phyloP scores from a whole-genome alignment of 2,888 invertebrate species.

The Bugulina stolonifera region DNA sequence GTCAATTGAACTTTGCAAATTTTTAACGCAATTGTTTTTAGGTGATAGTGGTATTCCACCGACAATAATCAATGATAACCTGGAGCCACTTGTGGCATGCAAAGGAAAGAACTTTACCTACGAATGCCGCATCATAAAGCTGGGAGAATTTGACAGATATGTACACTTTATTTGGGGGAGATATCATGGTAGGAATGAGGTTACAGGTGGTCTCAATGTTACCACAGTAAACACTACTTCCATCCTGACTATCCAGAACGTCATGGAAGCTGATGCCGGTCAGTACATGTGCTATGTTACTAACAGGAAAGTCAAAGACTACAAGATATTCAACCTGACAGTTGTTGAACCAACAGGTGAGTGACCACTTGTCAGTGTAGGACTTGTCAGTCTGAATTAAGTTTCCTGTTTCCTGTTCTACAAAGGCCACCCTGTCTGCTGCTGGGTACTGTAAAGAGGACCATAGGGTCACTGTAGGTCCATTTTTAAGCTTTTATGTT shows the following conservation, averaged over 20 bases:
- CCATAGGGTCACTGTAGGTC: no score
- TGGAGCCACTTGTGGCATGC: slow-evolving; percentile 5
- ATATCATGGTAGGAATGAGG: background rate
- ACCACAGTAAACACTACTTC: background rate
- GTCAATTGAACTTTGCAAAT: no score
- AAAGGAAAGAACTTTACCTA: slow-evolving; percentile 4
- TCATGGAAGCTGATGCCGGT: background rate
- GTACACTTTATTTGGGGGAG: slow-evolving; percentile 9
- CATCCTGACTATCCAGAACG: background rate
- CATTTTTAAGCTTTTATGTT: no score
- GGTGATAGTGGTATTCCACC: background rate
- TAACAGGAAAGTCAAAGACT: background rate
- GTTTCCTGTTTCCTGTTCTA: no score
- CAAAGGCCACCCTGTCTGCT: no score
- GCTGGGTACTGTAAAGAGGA: no score
- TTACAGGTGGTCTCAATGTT: background rate
- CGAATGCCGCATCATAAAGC: slow-evolving; percentile 10
- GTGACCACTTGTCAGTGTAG: no score
- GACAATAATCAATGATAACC: slow-evolving; percentile 6
- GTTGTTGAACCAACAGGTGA: no score
- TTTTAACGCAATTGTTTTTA: no score
- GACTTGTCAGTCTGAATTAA: no score
- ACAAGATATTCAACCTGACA: background rate
- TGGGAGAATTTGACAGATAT: background rate
- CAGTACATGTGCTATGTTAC: slow-evolving; percentile 9